Evolutionary conservation across 64 coral and sea anemone species (phyloP), one percentile per base, ranked within the genome.

Genomic region (Montipora capricornis): DNA sequence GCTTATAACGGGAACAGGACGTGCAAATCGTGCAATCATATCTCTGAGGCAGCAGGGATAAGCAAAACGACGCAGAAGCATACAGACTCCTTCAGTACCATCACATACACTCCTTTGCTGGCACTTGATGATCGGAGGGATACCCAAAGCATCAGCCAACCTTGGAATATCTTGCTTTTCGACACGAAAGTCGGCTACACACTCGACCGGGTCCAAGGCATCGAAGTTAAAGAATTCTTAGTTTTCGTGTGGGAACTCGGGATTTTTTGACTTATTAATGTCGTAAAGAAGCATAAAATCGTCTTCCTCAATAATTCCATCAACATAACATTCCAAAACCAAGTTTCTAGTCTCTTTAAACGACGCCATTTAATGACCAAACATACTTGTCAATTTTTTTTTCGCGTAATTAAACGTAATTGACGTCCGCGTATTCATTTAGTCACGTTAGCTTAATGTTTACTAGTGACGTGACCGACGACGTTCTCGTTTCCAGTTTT

Each of bases 151-250:
- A 75, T 20, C 86, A 88, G 68, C 68, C 70, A 88, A 76, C 49
- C 86, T 73, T 57, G 68, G 71, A 58, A 88, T 73, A 76, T 88
- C 86, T 76, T 88, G 86, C 53, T 88, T 88, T 74, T 75, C 86
- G 69, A 88, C 71, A 88, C 86, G 70, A 88, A 88, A 55, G 69
- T 88, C 86, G 26, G 71, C 86, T 88, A 14, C 74, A 75, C 86
- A 88, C 74, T 88, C 70, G 64, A 75, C 86, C 15, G 86, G 20
- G 86, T 88, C 74, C 86, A 74, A 75, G 74, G 86, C 62, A 88
- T 88, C 86, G 66, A 88, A 75, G 74, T 88, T 75, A 37, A 76
- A 88, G 49, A 49, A 70, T 75, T 88, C 86, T 49, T 88, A 88
- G 69, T 88, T 88, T 88, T 75, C 71, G 24, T 51, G 68, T 75